Conservation (phyloP, 2,797 vertebrate species). For the Parotocinclus haroldoi region DNA sequence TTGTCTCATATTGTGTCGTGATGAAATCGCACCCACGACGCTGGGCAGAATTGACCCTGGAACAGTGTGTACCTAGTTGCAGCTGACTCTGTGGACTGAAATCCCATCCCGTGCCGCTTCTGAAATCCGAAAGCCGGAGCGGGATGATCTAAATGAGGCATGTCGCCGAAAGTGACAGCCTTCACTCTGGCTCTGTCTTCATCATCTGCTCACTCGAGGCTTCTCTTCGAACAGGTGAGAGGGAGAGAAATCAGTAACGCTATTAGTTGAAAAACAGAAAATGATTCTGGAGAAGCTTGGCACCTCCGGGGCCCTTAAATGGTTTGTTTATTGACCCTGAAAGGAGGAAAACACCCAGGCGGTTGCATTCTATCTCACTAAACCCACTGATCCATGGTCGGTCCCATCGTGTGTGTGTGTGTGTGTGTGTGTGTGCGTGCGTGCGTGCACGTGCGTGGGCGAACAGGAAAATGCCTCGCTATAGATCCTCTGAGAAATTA, state of each 20-base stretch:
- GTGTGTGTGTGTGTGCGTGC: too few relatives aligned
- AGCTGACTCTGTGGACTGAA: not conserved
- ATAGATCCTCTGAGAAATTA: conserved; percentile 75
- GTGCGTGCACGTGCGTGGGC: too few relatives aligned
- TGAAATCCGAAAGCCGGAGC: not conserved
- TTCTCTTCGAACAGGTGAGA: conserved; percentile 11
- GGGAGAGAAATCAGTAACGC: conserved; percentile 12
- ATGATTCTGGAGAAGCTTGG: conserved; percentile 17
- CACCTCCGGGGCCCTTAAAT: conserved; percentile 42
- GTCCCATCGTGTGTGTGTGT: conserved; percentile 38
- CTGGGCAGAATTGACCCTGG: not conserved
- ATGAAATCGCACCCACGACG: not conserved
- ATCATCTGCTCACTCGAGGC: conserved; percentile 11
- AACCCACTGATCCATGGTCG: conserved; percentile 39
- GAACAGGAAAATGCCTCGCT: conserved; percentile 65
- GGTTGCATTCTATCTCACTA: conserved; percentile 36
- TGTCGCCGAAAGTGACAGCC: conserved; percentile 7
- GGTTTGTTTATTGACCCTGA: conserved; percentile 43
- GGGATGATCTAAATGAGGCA: not conserved
- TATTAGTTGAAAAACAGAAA: conserved; percentile 15
- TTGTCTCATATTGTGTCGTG: conserved; percentile 6
- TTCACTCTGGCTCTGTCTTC: not conserved
- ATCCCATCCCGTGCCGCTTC: not conserved
- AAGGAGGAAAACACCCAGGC: conserved; percentile 21
- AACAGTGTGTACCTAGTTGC: too few relatives aligned